Evolutionary conservation across 1,140 invertebrate genomes (phyloP), one percentile per base, ranked within the genome.

Genomic region (Drosophila pseudoobscura): DNA sequence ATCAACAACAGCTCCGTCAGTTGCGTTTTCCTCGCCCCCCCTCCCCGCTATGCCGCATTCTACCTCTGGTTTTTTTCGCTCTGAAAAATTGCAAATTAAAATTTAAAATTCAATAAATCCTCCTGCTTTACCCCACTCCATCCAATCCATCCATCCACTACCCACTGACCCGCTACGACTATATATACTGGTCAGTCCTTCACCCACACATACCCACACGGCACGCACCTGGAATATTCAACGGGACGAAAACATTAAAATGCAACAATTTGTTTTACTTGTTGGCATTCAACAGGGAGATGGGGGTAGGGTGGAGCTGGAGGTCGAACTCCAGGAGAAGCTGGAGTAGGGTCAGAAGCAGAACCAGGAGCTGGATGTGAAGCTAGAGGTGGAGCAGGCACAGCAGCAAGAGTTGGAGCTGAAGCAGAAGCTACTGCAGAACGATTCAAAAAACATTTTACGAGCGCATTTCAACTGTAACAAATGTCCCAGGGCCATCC

Each of bases 261-360:
- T 88, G 79, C 83, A 88, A 88, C 83, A 88, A 88, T 88, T 88
- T 88, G 80, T 88, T 83, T 79, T 88, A 83, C 84, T 88, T 83
- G 84, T 83, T 88, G 78, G 71, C 72, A 75, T 63, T 52, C 22
- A 62, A 43, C 45, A 26, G 59, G 29, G 49, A 41, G 50, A 39
- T 11, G 45, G 39, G 55, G 52, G 41, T 54, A 43, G 7, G 39
- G 26, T 71, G 49, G 45, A 45, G 31, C 47, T 57, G 50, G 39
- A 62, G 20, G 20, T 20, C 20, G 20, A 20, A 44, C 49, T 49
- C 20, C 20, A 20, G 20, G 20, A 20, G 20, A 20, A 20, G 20
- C 20, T 2, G 20, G 53, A 58, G 39, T 45, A 65, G 62, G 7
- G 6, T 6, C 6, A 29, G 50, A 20, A 29, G 39, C 41, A 57